A percentile compares a stretch with the other conserved stretches of the same genome.
These are phyloP conservation scores for Apolygus lucorum DNA, from an alignment of 1,140 invertebrate species.

Conservation along the genomic window DNA sequence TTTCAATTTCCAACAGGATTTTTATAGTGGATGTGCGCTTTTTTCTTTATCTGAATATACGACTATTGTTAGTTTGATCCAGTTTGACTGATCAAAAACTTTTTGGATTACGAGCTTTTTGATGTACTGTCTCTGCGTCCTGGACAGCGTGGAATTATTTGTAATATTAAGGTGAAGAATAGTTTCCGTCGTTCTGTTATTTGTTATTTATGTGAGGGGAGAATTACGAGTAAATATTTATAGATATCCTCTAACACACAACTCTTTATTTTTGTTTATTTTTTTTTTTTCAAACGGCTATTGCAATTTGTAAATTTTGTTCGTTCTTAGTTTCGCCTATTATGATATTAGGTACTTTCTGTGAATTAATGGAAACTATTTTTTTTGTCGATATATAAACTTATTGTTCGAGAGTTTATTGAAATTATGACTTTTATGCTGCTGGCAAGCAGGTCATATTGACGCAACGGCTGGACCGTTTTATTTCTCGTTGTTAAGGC, in stretches of 20 bases:
- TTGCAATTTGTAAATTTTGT: not conserved
- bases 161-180: too few species aligned
- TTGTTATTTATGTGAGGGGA: too few species aligned
- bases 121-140: too few species aligned
- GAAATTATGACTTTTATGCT: not conserved
- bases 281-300: not conserved
- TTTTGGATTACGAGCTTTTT: too few species aligned
- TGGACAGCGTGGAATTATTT: too few species aligned
- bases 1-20: too few species aligned
- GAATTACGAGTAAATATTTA: too few species aligned
- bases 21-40: too few species aligned
- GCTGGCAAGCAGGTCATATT: constrained; percentile 10
- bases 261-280: not conserved
- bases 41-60: not conserved
- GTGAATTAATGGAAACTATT: not conserved
- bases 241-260: too few species aligned
- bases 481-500: not conserved
- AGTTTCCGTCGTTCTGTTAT: too few species aligned
- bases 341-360: not conserved
- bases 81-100: not conserved
- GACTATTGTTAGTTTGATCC: not conserved
- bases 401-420: not conserved
- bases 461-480: not conserved
- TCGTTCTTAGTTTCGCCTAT: not conserved
- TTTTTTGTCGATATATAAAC: not conserved